These are phyloP conservation scores for Trichoplusia ni DNA, from an alignment of 1,140 invertebrate species.

Conservation along the genomic window DNA sequence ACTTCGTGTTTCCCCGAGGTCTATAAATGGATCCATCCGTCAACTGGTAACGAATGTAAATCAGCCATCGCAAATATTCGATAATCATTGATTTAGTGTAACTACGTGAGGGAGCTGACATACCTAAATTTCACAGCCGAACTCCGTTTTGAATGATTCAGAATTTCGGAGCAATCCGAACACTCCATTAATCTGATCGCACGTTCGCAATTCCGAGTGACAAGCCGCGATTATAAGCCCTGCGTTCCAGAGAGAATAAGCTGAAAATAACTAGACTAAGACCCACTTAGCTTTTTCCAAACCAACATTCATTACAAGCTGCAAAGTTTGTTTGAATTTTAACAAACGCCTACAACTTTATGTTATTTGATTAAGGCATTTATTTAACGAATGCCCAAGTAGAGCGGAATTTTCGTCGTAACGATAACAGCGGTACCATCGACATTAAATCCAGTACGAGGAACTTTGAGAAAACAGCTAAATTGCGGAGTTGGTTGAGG, in stretches of 20 bases:
- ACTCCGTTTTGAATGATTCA: neutral
- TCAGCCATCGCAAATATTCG: conserved; percentile 5
- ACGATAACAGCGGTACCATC: neutral
- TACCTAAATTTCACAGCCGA: neutral
- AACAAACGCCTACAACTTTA: conserved; percentile 4
- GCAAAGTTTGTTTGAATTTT: conserved; percentile 2
- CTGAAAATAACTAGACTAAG: conserved; percentile 23
- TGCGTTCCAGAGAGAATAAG: conserved; percentile 1
- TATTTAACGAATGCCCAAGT: neutral
- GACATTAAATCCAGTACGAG: neutral
- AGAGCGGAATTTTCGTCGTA: neutral
- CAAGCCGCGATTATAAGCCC: conserved; percentile 8
- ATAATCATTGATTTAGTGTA: conserved; percentile 16
- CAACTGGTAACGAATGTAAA: conserved; percentile 15
- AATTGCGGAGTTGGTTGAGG: neutral
- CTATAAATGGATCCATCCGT: conserved; percentile 5
- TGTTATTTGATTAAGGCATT: conserved; percentile 12
- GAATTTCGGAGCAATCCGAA: neutral
- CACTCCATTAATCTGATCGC: neutral
- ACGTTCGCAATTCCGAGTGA: neutral
- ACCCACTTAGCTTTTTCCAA: conserved; percentile 11
- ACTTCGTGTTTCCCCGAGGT: neutral
- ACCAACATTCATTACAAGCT: neutral
- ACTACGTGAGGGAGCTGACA: neutral
- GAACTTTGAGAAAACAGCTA: neutral